Base-by-base conservation (phyloP, 2,888 invertebrate genomes). In the Therioaphis trifolii region DNA sequence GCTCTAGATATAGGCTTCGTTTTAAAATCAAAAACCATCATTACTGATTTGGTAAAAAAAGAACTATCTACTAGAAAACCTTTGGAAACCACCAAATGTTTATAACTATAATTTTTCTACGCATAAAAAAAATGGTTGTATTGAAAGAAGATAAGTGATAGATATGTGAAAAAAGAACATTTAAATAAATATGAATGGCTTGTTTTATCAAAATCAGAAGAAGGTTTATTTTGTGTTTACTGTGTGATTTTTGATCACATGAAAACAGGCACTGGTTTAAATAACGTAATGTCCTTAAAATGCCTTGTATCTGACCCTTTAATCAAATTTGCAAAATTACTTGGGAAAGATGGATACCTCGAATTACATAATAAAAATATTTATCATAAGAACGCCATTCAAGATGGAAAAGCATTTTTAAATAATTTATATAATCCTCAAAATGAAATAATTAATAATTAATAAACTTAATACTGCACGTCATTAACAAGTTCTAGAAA, bases 261-360 rank as follows among this genome's bases (percentile, higher is more conserved):
- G 61, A 66, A 77, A 55, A 61, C 52, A 78, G 85, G 84, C 69
- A 69, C 69, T 61, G 85, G 85, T n/a, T 40, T 75, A n/a, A 52
- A 85, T 43, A 85, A 85, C 52, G 68, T 40, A 43, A 75, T 74
- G 18, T 52, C 85, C 27, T 82, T 86, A 29, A 66, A 85, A n/a
- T n/a, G n/a, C n/a, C n/a, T n/a, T n/a, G n/a, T n/a, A n/a, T n/a
- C n/a, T n/a, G n/a, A n/a, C n/a, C 86, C 86, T 14, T 61, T 86
- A 43, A 85, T 52, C n/a, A 84, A 72, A 18, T 86, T 86, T 84
- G 77, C 85, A 4, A 86, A 86, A 85, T 63, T 86, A 4, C 74
- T 85, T 49, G 86, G 86, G 9, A 85, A 85, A 66, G 84, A 84
- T 78, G 86, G 86, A 18, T 79, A 68, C 84, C 78, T 86, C 63